These are phyloP conservation scores for Plebejus melissa DNA, from an alignment of 2,888 invertebrate species.

Conservation along the genomic window DNA sequence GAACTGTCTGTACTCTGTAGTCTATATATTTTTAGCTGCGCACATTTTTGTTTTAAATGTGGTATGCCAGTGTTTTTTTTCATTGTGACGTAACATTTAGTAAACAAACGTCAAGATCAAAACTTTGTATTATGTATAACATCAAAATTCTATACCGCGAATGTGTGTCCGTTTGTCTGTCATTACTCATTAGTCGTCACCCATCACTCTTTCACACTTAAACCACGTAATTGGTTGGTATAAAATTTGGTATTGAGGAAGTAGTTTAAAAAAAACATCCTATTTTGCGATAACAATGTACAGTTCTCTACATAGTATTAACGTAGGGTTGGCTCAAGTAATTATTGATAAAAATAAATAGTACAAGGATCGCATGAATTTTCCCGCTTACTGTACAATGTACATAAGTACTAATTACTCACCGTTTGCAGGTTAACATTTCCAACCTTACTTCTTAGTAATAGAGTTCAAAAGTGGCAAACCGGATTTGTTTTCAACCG, in stretches of 20 bases:
- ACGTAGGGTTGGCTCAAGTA: background rate
- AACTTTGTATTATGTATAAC: background rate
- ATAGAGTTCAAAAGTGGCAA: background rate
- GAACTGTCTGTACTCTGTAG: background rate
- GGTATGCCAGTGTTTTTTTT: background rate
- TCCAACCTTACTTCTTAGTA: background rate
- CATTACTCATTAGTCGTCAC: no score
- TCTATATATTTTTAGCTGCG: background rate
- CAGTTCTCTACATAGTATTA: background rate
- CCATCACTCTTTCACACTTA: no score
- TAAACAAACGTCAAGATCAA: background rate
- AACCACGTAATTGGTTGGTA: background rate
- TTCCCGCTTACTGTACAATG: background rate
- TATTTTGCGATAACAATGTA: no score
- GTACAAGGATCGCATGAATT: conserved; percentile 8
- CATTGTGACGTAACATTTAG: background rate
- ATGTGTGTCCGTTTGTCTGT: background rate
- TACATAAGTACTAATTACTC: no score
- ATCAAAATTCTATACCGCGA: background rate
- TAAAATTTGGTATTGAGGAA: background rate
- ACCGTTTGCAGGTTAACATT: background rate
- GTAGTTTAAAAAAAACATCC: background rate
- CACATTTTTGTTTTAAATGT: background rate
- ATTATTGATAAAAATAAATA: conserved; percentile 1
- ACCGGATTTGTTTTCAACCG: background rate